Evolutionary conservation across 2,797 vertebrate species (phyloP).

Genomic region (Argentina silus): DNA sequence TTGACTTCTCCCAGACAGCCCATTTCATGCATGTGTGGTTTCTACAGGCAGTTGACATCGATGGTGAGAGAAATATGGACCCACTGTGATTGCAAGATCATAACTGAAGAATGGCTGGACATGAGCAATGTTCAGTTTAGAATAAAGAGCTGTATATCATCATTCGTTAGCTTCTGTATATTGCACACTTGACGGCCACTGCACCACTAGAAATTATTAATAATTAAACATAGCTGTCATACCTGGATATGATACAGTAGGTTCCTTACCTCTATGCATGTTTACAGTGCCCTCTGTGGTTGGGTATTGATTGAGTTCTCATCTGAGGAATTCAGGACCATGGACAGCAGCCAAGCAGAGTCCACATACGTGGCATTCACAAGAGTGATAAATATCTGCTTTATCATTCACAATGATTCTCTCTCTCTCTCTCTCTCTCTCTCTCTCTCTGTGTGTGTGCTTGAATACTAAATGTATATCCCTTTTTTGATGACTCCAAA

Average conservation of each 20-base stretch:
- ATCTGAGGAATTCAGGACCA: not conserved
- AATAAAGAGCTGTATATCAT: not conserved
- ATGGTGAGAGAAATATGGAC: constrained; percentile 28
- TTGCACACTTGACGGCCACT: not conserved
- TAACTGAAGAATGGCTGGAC: constrained; percentile 29
- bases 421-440: too few species aligned
- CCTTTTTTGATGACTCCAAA: too few species aligned
- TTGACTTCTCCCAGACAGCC: constrained; percentile 28
- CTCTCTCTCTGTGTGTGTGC: too few species aligned
- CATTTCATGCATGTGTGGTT: constrained; percentile 36
- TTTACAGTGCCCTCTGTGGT: not conserved
- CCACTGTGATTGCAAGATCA: constrained; percentile 27
- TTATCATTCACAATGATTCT: too few species aligned
- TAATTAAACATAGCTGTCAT: too few species aligned
- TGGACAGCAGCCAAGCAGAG: constrained; percentile 1
- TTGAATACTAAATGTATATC: too few species aligned
- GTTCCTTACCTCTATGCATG: constrained; percentile 4
- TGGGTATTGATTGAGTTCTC: not conserved
- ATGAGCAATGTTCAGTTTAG: constrained; percentile 12
- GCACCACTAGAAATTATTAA: not conserved
- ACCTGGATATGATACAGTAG: not conserved
- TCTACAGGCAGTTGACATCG: constrained; percentile 10
- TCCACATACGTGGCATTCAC: too few species aligned
- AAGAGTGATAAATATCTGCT: too few species aligned
- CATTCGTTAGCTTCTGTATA: not conserved